Conservation (phyloP, 2,113 vertebrate species). For the Melanostigma gelatinosum region DNA sequence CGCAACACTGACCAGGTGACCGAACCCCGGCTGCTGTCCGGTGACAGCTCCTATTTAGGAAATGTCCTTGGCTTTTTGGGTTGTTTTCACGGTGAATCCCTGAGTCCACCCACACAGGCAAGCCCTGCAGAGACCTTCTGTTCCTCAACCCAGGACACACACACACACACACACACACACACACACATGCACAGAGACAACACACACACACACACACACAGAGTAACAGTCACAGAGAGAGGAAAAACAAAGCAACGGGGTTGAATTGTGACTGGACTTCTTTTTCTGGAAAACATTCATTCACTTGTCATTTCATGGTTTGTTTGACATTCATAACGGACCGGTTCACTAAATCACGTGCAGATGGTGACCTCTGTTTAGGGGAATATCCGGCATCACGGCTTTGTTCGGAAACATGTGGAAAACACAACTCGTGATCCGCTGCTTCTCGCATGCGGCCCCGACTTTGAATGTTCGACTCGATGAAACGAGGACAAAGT, state of each 20-base stretch:
- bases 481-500: slow-evolving; percentile 40
- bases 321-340: slow-evolving; percentile 35
- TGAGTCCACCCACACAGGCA: slow-evolving; percentile 85
- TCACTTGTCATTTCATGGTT: slow-evolving; percentile 34
- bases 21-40: slow-evolving; percentile 12
- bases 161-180: slow-evolving; percentile 23
- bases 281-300: slow-evolving; percentile 35
- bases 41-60: slow-evolving; percentile 73
- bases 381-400: neutral
- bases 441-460: too few relatives aligned
- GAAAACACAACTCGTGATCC: neutral
- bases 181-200: slow-evolving; percentile 45
- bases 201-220: slow-evolving; percentile 32
- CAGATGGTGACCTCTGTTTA: slow-evolving; percentile 41
- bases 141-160: slow-evolving; percentile 77
- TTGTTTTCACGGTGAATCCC: slow-evolving; percentile 86
- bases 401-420: neutral
- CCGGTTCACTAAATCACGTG: slow-evolving; percentile 37
- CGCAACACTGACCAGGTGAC: neutral
- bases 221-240: slow-evolving; percentile 33
- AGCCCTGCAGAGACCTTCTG: slow-evolving; percentile 87
- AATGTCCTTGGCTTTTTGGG: slow-evolving; percentile 83
- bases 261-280: slow-evolving; percentile 34
- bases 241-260: slow-evolving; percentile 16
- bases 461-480: slow-evolving; percentile 33